phyloP scores from a whole-genome alignment of 2,888 invertebrate genomes.

The Brassicogethes aeneus region DNA sequence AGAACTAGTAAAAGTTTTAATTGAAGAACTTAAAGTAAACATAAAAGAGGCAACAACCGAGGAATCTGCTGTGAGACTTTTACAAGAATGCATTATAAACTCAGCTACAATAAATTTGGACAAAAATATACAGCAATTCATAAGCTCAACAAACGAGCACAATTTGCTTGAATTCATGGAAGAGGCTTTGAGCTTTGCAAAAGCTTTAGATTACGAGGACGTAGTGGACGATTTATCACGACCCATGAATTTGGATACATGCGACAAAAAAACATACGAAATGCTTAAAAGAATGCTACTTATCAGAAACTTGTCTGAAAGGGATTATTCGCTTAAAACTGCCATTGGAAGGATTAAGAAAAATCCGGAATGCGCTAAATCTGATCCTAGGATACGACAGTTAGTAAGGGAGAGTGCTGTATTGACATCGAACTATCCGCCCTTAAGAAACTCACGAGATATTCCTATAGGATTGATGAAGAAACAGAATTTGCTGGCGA shows the following conservation, averaged over 20 bases:
- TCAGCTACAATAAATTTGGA: constrained; percentile 56
- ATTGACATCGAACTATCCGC: constrained; percentile 35
- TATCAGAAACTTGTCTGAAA: constrained; percentile 62
- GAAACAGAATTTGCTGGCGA: constrained; percentile 63
- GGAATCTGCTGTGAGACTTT: constrained; percentile 53
- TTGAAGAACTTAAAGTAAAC: constrained; percentile 53
- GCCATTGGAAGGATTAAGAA: constrained; percentile 55
- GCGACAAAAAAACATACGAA: constrained; percentile 52
- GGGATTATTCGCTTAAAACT: constrained; percentile 51
- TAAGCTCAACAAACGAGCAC: constrained; percentile 40
- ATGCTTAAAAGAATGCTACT: constrained; percentile 61
- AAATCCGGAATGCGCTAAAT: constrained; percentile 57
- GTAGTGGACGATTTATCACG: constrained; percentile 43
- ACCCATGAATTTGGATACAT: constrained; percentile 45
- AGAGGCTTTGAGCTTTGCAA: constrained; percentile 61
- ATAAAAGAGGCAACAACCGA: constrained; percentile 53
- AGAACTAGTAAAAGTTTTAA: constrained; percentile 49
- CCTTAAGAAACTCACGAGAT: constrained; percentile 58
- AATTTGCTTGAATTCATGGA: constrained; percentile 42
- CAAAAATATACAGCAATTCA: constrained; percentile 44
- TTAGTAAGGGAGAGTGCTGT: constrained; percentile 66
- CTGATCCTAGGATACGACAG: constrained; percentile 60
- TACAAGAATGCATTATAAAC: constrained; percentile 58
- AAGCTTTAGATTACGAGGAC: constrained; percentile 57
- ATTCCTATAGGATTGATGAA: constrained; percentile 60